A percentile compares a stretch with the other conserved stretches of the same genome.
Evolutionary conservation across 2,888 invertebrate species (phyloP).

Genomic region (Malacosoma neustria): DNA sequence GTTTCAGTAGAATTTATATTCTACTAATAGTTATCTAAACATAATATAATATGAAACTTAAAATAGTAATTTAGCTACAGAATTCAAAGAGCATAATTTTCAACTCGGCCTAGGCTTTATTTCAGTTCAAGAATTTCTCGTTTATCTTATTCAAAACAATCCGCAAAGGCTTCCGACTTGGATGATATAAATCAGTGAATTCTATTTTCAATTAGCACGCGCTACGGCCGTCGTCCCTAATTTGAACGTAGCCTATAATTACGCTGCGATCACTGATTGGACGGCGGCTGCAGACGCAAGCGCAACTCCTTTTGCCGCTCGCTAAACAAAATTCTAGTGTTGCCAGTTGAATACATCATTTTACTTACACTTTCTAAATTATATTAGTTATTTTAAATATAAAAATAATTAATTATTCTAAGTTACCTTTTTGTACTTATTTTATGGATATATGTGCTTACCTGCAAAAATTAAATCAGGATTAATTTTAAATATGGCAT

Average conservation of each 20-base stretch:
- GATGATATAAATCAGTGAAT: conserved; percentile 51
- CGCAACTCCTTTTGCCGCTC: conserved; percentile 46
- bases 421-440: no score
- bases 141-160: conserved; percentile 37
- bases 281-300: conserved; percentile 29
- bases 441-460: no score
- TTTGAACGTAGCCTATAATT: conserved; percentile 66
- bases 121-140: conserved; percentile 16
- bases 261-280: conserved; percentile 53
- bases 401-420: no score
- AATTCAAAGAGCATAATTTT: no score
- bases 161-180: conserved; percentile 40
- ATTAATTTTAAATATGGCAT: no score
- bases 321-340: background rate
- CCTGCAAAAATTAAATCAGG: no score
- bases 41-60: no score
- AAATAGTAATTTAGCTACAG: no score
- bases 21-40: no score
- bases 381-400: no score
- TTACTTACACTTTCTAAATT: conserved; percentile 45
- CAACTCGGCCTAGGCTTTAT: background rate
- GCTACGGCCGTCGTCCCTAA: conserved; percentile 56
- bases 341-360: conserved; percentile 5
- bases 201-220: conserved; percentile 62
- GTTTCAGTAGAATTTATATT: no score